Evolutionary conservation across 1,140 invertebrate genomes (phyloP).

Genomic region (Acromyrmex heyeri): DNA sequence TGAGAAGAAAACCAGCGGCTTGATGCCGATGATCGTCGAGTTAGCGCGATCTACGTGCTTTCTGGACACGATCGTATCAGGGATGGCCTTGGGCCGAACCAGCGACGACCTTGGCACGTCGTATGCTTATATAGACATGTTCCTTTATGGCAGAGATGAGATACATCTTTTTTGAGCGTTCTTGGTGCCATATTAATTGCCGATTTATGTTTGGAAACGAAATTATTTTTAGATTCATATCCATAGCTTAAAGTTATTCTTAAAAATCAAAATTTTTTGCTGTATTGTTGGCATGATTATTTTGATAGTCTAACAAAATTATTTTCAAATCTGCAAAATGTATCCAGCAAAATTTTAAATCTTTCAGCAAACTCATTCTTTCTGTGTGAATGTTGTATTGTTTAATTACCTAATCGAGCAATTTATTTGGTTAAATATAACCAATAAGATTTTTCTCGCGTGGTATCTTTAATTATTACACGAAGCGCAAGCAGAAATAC

Average conservation of each 20-base stretch:
- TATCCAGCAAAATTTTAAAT: too few relatives aligned
- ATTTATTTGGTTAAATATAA: not conserved
- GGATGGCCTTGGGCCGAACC: conserved; percentile 39
- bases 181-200: not conserved
- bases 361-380: too few relatives aligned
- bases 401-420: not conserved
- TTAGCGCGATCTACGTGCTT: conserved; percentile 42
- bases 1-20: conserved; percentile 49
- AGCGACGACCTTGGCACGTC: conserved; percentile 52
- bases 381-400: not conserved
- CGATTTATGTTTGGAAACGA: not conserved
- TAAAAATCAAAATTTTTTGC: too few relatives aligned
- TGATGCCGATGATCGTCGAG: conserved; percentile 44
- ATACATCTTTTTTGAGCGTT: not conserved
- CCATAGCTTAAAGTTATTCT: too few relatives aligned
- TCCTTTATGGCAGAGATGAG: conserved; percentile 30
- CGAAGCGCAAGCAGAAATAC: not conserved
- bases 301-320: too few relatives aligned
- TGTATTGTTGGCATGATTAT: too few relatives aligned
- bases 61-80: conserved; percentile 7
- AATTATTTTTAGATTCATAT: too few relatives aligned
- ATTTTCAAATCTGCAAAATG: too few relatives aligned
- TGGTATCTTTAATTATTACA: not conserved
- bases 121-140: conserved; percentile 22
- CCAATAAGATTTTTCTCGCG: not conserved